phyloP scores from a whole-genome alignment of 2,113 vertebrate species.

The Butorides virescens region DNA sequence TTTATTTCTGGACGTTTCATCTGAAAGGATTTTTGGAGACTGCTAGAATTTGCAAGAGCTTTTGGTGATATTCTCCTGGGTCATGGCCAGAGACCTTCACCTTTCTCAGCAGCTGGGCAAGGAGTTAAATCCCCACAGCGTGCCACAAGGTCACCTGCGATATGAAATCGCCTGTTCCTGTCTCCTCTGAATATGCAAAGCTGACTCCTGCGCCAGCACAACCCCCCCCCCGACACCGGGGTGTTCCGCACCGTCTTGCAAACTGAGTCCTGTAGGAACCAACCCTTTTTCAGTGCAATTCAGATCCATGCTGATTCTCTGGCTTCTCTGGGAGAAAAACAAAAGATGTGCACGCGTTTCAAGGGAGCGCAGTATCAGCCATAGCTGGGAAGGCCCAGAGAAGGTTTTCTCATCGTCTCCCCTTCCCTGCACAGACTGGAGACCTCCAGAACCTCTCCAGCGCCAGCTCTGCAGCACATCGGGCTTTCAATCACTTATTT shows the following conservation, averaged over 20 bases:
- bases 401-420: not conserved
- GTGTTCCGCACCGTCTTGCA: rapidly evolving
- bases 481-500: not conserved
- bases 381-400: not conserved
- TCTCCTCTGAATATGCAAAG: not conserved
- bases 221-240: rapidly evolving
- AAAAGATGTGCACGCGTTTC: not conserved
- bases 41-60: not conserved
- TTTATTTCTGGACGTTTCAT: not conserved
- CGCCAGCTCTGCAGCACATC: rapidly evolving
- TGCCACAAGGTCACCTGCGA: not conserved
- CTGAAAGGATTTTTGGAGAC: not conserved
- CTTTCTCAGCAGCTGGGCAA: not conserved
- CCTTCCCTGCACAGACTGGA: not conserved
- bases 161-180: not conserved
- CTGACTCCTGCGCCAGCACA: not conserved
- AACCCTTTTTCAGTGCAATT: not conserved
- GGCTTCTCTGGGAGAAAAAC: not conserved
- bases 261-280: not conserved
- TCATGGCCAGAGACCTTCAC: not conserved
- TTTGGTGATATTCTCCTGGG: not conserved
- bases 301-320: not conserved
- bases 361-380: not conserved
- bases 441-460: not conserved
- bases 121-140: not conserved